phyloP scores from a whole-genome alignment of 2,113 vertebrate genomes.

The Egretta garzetta region DNA sequence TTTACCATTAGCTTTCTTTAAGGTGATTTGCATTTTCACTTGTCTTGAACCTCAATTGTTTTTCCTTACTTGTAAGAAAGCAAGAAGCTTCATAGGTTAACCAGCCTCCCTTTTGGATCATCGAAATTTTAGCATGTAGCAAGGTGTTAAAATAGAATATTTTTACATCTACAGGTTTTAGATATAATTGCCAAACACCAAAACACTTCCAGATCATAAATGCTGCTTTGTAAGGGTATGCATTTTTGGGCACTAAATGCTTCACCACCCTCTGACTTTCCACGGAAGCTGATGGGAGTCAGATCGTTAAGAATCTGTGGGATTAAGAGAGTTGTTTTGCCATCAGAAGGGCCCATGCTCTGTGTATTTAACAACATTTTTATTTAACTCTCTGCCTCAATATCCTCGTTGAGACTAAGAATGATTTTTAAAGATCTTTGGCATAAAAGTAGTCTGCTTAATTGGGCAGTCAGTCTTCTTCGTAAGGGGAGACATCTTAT shows the following conservation, averaged over 20 bases:
- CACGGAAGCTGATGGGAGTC: not conserved
- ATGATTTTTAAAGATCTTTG: not conserved
- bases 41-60: not conserved
- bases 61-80: not conserved
- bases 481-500: fast-evolving
- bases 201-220: not conserved
- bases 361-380: not conserved
- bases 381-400: not conserved
- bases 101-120: not conserved
- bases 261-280: not conserved
- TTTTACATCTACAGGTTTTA: not conserved
- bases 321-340: not conserved
- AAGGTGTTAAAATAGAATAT: not conserved
- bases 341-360: fast-evolving
- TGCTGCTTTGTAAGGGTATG: not conserved
- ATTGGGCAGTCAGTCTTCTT: not conserved
- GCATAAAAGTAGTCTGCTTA: not conserved
- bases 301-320: not conserved
- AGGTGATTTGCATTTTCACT: not conserved
- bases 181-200: not conserved
- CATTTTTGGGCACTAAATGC: not conserved
- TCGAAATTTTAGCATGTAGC: not conserved
- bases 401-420: not conserved
- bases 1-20: not conserved
- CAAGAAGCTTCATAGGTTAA: not conserved